Evolutionary conservation across 1,140 invertebrate species (phyloP), one percentile per base, ranked within the genome.

Genomic region (Aleiodes sp.): DNA sequence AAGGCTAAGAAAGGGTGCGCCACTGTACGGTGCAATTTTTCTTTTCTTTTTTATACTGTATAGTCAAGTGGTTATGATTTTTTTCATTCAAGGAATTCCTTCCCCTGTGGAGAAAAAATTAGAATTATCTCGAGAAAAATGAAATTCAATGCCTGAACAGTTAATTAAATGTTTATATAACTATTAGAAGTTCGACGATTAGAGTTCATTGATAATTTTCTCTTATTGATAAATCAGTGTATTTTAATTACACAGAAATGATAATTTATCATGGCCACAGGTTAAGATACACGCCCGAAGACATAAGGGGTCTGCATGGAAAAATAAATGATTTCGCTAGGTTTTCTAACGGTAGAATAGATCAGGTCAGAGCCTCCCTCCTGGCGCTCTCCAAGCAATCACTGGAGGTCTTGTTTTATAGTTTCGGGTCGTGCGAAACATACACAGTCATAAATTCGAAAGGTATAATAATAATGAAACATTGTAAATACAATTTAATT

Each of bases 1-100:
- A 46, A 24, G 28, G 31, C 33, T 41, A 28, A 37, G 14, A 59
- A 16, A 59, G 65, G 37, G 46, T 24, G 65, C 65, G 65, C 65
- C 65, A 67, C 65, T 67, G 65, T 60, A 67, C 65, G 33, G 60
- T 26, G 8, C 12, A 8, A n/a, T 14, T 60, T 29, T 29, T 9
- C 16, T 62, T 37, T 21, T 35, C 7, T 33, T 46, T 16, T 9
- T 46, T 46, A 46, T 46, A n/a, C n/a, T n/a, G n/a, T n/a, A n/a
- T n/a, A 21, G 21, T 24, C 14, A 24, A 52, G 46, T 52, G n/a
- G n/a, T n/a, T n/a, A n/a, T n/a, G n/a, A n/a, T n/a, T n/a, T n/a
- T n/a, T 21, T 52, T 41, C n/a, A 6, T n/a, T 52, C 10, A 21
- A 21, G 6, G 4, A 6, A n/a, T 41, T 2, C 14, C 10, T 35